Evolutionary conservation across 2,113 vertebrate species (phyloP).

Genomic region (Mobula birostris): DNA sequence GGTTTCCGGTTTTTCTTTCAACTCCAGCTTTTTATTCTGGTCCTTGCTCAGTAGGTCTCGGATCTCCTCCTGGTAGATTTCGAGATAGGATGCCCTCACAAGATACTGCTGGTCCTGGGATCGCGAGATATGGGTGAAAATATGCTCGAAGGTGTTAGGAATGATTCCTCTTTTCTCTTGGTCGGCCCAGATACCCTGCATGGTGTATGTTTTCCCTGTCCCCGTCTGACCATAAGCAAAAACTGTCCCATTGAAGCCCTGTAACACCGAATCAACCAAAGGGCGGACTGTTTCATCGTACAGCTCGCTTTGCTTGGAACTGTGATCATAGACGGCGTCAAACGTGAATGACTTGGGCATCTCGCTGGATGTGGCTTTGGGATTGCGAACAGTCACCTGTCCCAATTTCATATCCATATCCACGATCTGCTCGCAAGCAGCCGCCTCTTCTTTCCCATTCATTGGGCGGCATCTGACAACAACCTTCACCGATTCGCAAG

Average conservation of each 20-base stretch:
- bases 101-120: slow-evolving; percentile 92
- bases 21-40: slow-evolving; percentile 78
- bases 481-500: slow-evolving; percentile 79
- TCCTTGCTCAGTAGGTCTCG: slow-evolving; percentile 85
- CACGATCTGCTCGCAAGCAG: slow-evolving; percentile 66
- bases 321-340: slow-evolving; percentile 81
- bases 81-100: slow-evolving; percentile 91
- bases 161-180: slow-evolving; percentile 76
- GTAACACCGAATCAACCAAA: slow-evolving; percentile 79
- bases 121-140: slow-evolving; percentile 91
- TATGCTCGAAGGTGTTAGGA: slow-evolving; percentile 84
- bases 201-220: slow-evolving; percentile 92
- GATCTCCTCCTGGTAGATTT: slow-evolving; percentile 97
- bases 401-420: slow-evolving; percentile 78
- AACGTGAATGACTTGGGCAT: slow-evolving; percentile 87
- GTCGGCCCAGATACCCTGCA: slow-evolving; percentile 78
- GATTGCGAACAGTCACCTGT: slow-evolving; percentile 80
- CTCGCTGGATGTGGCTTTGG: slow-evolving; percentile 68
- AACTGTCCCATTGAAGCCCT: slow-evolving; percentile 87
- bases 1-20: slow-evolving; percentile 80
- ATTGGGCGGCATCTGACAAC: slow-evolving; percentile 88
- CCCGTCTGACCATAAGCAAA: slow-evolving; percentile 91
- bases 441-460: slow-evolving; percentile 68
- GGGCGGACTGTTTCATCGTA: slow-evolving; percentile 87
- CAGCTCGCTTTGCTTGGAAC: slow-evolving; percentile 75